A percentile compares a stretch with the other conserved stretches of the same genome.
Conservation (phyloP, 2,797 vertebrate genomes). For the Iguana delicatissima region DNA sequence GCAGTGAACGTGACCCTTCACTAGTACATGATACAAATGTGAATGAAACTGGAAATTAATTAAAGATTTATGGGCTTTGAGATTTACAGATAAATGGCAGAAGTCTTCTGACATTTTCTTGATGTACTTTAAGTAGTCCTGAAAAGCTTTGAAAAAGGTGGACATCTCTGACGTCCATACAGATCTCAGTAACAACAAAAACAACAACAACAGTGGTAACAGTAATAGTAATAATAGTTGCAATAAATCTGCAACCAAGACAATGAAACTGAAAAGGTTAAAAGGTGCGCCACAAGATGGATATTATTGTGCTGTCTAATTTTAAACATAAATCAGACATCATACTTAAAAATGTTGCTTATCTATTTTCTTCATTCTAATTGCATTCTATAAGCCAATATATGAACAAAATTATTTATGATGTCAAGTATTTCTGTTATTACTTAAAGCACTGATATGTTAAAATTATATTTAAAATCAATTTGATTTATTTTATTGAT, state of each 20-base stretch:
- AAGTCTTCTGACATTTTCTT: background rate
- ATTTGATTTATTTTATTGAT: slow-evolving; percentile 11
- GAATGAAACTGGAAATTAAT: background rate
- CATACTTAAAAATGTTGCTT: background rate
- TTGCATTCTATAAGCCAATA: background rate
- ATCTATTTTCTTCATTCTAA: background rate
- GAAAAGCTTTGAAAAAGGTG: background rate
- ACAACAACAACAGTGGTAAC: too few relatives aligned
- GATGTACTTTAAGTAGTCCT: background rate
- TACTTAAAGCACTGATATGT: background rate
- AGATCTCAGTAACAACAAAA: too few relatives aligned
- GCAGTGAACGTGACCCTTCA: background rate
- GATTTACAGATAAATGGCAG: background rate
- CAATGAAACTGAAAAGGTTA: background rate
- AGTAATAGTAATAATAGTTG: too few relatives aligned
- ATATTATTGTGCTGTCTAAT: background rate
- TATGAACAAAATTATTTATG: background rate
- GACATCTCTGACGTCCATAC: background rate
- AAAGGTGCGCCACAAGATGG: background rate
- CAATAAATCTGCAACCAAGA: background rate
- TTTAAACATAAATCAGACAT: background rate
- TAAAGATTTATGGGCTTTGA: background rate
- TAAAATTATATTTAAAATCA: background rate
- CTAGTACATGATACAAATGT: background rate
- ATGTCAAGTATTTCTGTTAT: background rate